phyloP scores from a whole-genome alignment of 2,797 vertebrate species.

The Pangasius mekongensis region DNA sequence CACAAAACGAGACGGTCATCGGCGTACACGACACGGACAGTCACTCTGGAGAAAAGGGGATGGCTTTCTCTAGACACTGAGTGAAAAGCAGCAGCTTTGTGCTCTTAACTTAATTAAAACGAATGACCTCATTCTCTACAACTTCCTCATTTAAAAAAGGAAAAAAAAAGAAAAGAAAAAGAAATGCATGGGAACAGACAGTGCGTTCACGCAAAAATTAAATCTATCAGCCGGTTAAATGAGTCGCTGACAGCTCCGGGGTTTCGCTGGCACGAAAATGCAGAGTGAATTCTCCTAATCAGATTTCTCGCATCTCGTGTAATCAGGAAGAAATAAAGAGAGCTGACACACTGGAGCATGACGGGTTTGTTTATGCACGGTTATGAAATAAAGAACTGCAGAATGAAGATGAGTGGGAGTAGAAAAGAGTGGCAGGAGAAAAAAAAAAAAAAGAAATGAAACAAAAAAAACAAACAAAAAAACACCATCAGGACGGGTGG shows the following conservation, averaged over 20 bases:
- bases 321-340: not conserved
- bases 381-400: slow-evolving; percentile 26
- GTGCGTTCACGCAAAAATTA: slow-evolving; percentile 21
- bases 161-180: not conserved
- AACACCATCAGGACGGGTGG: slow-evolving; percentile 65
- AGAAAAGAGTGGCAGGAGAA: not conserved
- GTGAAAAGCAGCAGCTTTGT: slow-evolving; percentile 47
- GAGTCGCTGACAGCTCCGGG: slow-evolving; percentile 36
- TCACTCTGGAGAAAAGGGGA: slow-evolving; percentile 15
- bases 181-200: slow-evolving; percentile 46
- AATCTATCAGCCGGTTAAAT: slow-evolving; percentile 37
- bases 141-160: slow-evolving; percentile 51
- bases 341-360: slow-evolving; percentile 8
- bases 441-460: too few species aligned
- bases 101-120: slow-evolving; percentile 50
- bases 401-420: slow-evolving; percentile 13
- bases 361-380: slow-evolving; percentile 11
- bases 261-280: slow-evolving; percentile 29
- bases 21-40: slow-evolving; percentile 20
- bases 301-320: not conserved
- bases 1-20: slow-evolving; percentile 44
- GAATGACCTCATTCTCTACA: slow-evolving; percentile 38
- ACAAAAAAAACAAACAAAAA: slow-evolving; percentile 50
- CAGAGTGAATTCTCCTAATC: slow-evolving; percentile 22
- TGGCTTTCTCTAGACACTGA: not conserved